Base-by-base conservation (phyloP, 2,113 vertebrate species). In the Onychorhynchus coronatus region DNA sequence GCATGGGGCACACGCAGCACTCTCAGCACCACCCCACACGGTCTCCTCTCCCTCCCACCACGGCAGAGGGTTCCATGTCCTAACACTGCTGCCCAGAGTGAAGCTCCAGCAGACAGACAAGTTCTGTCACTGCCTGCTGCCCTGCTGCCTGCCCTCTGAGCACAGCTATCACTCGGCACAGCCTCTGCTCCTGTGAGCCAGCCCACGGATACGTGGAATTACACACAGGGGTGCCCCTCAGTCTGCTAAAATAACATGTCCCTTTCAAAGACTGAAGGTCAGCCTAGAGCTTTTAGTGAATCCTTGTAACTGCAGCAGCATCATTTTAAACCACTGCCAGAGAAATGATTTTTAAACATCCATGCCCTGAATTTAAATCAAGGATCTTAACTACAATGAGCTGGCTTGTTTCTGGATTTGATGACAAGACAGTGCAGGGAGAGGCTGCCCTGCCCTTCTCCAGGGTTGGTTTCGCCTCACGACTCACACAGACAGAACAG, bases 401-500 rank as follows among this genome's bases (percentile, higher is more conserved):
- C 80, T 80, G 86, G 39, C 76, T 70, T 20, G 59, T 70, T 56
- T 82, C 73, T 93, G 70, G 1, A 14, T 30, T 61, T 33, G 59
- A 8, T 14, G 21, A 73, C 25, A 21, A 17, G 52, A 19, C 80
- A 75, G 81, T 1, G 49, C 5, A 20, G 66, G 86, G 55, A 78
- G 50, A 87, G 79, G 41, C 71, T 66, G 35, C 25, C 59, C 81
- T 68, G 80, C 90, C 90, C 52, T 50, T 33, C 58, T 74, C 89
- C 94, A 91, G 95, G 88, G 28, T 46, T 52, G 73, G 50, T 28
- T 93, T 97, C 93, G 93, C 96, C 88, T 93, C 68, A 92, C 13
- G 44, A 96, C 97, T 95, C 97, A 98, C 95, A 96, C 95, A 98
- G 81, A 98, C 93, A 98, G 96, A 98, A 98, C 85, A 96, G 93